Evolutionary conservation across 2,888 invertebrate genomes (phyloP), one percentile per base, ranked within the genome.

Genomic region (Drosophila mayaguana): DNA sequence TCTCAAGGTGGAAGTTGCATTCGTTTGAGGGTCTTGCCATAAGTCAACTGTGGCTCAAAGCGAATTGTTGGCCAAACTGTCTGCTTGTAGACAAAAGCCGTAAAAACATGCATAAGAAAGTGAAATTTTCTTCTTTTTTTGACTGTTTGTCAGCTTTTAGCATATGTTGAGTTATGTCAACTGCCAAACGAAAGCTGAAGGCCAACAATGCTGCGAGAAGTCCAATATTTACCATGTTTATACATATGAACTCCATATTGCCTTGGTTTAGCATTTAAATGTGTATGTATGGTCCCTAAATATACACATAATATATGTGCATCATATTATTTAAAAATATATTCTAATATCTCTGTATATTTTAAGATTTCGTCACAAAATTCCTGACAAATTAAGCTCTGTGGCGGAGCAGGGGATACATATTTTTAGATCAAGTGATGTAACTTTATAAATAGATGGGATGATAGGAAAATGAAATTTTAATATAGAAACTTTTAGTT

Each of bases 1-100:
- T 61, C 79, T 75, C 63, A 71, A 77, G 79, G 80, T 66, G 54
- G 65, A 53, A 63, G 61, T 42, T 57, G 75, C 60, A 78, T 68
- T 68, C 76, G 64, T 64, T 60, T 53, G 57, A 50, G 28, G 64
- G 62, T 55, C 80, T 87, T 67, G 80, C 59, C 69, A 70, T 67
- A 83, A 80, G 81, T 81, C 88, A 88, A 84, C 85, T 84, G 81
- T 79, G 67, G 57, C 71, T 61, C 51, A 54, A 42, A 69, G 69
- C 63, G 75, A 78, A 59, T 34, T 34, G 67, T 25, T 65, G 53
- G 61, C 64, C 36, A 53, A 67, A 63, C 67, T 62, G 56, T 54
- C 70, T 62, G 54, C 45, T 60, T 78, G 64, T 64, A 83, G 79
- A 78, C 72, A 63, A 76, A 64, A 76, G 55, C 50, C 50, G 55